Percentiles rank a stretch among this genome's conserved stretches.
Evolutionary conservation across 2,113 vertebrate species (phyloP).

Genomic region (Protobothrops flavoviridis): DNA sequence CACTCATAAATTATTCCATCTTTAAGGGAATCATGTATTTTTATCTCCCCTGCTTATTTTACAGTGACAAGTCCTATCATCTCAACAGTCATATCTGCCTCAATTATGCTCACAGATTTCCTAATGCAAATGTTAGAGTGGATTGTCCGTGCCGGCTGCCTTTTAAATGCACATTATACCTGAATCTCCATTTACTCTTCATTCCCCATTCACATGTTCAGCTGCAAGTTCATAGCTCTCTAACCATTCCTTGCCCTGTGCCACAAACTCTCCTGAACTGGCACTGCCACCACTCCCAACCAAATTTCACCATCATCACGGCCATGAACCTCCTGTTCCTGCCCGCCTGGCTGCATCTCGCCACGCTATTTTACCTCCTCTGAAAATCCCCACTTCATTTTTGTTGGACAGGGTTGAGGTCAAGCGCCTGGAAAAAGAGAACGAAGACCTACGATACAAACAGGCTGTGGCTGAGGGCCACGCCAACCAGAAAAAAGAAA

Average conservation of each 20-base stretch:
- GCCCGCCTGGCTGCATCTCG: neutral
- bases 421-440: conserved; percentile 67
- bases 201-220: neutral
- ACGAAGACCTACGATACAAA: conserved; percentile 68
- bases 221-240: neutral
- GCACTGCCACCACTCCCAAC: neutral
- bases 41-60: neutral
- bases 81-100: neutral
- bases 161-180: neutral
- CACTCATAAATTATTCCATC: neutral
- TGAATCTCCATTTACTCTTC: too few relatives aligned
- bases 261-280: neutral
- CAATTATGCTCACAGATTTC: too few relatives aligned
- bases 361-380: neutral
- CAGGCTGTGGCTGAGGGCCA: conserved; percentile 65
- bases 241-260: neutral
- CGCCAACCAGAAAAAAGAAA: conserved; percentile 63
- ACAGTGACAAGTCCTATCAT: neutral
- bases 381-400: neutral
- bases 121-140: neutral
- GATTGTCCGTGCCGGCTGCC: neutral
- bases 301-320: neutral
- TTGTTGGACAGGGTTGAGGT: conserved; percentile 74
- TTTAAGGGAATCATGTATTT: neutral
- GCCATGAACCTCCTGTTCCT: neutral